phyloP scores from a whole-genome alignment of 2,113 vertebrate genomes.

The Corythornis vintsioides region DNA sequence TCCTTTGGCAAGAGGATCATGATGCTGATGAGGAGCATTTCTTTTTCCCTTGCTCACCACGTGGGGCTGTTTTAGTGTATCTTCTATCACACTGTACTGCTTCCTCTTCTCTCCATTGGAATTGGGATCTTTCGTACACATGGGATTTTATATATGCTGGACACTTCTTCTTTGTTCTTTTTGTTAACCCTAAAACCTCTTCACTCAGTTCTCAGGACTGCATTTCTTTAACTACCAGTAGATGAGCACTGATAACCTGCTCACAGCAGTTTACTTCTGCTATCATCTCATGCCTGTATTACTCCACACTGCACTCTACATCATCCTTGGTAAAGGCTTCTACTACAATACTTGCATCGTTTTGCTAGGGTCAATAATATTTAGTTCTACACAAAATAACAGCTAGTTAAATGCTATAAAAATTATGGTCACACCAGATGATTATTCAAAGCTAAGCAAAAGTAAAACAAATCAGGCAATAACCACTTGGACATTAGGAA shows the following conservation, averaged over 20 bases:
- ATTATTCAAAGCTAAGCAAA: not conserved
- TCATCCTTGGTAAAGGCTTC: not conserved
- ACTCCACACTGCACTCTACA: not conserved
- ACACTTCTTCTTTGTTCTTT: not conserved
- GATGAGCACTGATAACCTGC: not conserved
- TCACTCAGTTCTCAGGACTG: not conserved
- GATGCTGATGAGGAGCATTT: not conserved
- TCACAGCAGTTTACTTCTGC: not conserved
- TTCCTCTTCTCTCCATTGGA: not conserved
- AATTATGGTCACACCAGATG: not conserved
- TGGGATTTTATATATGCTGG: not conserved
- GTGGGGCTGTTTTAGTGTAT: not conserved
- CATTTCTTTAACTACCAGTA: not conserved
- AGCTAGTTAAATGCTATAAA: not conserved
- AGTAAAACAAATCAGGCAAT: not conserved
- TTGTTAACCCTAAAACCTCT: not conserved
- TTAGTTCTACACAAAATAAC: not conserved
- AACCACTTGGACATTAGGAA: not conserved
- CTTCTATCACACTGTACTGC: not conserved
- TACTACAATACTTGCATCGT: rapidly evolving
- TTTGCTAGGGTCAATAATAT: not conserved
- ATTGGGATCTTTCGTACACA: not conserved
- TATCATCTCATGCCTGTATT: not conserved
- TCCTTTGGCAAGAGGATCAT: not conserved
- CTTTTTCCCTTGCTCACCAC: not conserved